Percentiles rank a stretch among this genome's conserved stretches.
Evolutionary conservation across 2,113 vertebrate species (phyloP).

Genomic region (Vireo altiloquus): DNA sequence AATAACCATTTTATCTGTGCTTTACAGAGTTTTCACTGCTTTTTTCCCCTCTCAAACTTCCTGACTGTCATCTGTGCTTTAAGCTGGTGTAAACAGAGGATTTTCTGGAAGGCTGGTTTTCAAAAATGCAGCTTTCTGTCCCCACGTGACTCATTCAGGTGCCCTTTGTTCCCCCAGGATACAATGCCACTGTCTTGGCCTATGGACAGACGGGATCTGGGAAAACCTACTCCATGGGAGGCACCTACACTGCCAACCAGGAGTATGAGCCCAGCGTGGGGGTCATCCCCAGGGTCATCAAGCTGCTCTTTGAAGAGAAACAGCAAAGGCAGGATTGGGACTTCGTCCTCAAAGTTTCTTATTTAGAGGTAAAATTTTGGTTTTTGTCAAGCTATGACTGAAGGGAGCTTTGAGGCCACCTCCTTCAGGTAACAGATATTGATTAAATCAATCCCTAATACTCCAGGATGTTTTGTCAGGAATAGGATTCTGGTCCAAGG

Average conservation of each 20-base stretch:
- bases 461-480: background rate
- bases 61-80: background rate
- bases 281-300: constrained; percentile 91
- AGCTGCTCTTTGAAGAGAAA: constrained; percentile 82
- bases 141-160: rapidly evolving
- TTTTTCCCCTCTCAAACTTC: rapidly evolving
- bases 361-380: constrained; percentile 85
- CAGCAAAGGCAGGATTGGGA: constrained; percentile 77
- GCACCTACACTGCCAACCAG: constrained; percentile 87
- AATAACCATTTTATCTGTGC: background rate
- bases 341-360: constrained; percentile 85
- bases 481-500: background rate
- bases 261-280: constrained; percentile 86
- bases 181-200: constrained; percentile 92
- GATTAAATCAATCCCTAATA: background rate
- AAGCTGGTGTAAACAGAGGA: background rate
- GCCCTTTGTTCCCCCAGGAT: constrained; percentile 75
- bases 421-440: background rate
- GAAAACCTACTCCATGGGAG: constrained; percentile 97
- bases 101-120: background rate
- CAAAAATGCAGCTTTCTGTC: background rate
- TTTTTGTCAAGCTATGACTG: background rate
- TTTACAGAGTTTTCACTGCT: background rate
- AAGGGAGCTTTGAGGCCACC: background rate
- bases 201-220: constrained; percentile 96